Evolutionary conservation across 2,797 vertebrate genomes (phyloP).

Genomic region (Alectoris magna): DNA sequence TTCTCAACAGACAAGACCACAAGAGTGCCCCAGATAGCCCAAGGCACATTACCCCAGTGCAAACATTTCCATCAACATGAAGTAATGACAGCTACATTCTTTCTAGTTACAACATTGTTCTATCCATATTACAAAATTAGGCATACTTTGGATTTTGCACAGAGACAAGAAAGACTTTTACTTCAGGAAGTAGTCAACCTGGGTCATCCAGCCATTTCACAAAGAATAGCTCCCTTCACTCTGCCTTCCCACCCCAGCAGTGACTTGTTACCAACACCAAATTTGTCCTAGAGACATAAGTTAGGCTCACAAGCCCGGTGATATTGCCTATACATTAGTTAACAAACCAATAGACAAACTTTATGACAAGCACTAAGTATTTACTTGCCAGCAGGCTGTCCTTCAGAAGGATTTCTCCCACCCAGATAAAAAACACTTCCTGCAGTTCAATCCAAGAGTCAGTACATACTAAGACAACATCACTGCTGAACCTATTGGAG

Average conservation of each 20-base stretch:
- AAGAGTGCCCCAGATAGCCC: constrained; percentile 26
- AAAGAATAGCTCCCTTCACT: neutral
- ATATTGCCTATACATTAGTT: neutral
- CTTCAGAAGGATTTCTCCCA: neutral
- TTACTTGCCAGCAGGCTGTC: neutral
- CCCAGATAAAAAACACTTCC: constrained; percentile 55
- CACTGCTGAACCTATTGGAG: constrained; percentile 63
- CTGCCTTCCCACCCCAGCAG: neutral
- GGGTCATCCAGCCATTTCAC: constrained; percentile 22
- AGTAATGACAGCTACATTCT: constrained; percentile 65
- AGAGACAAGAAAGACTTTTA: constrained; percentile 69
- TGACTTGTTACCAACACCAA: constrained; percentile 5
- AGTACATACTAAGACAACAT: constrained; percentile 68
- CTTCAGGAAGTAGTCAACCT: constrained; percentile 61
- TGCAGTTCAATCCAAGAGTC: constrained; percentile 52
- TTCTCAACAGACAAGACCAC: constrained; percentile 44
- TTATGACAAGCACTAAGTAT: neutral
- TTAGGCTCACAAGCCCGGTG: neutral
- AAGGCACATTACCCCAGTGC: constrained; percentile 51
- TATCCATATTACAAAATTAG: constrained; percentile 70
- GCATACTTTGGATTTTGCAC: constrained; percentile 74
- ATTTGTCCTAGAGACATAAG: neutral
- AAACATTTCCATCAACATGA: constrained; percentile 61
- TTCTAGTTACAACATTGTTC: constrained; percentile 70
- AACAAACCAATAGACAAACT: neutral